A percentile compares a stretch with the other conserved stretches of the same genome.
These are phyloP conservation scores for Sclerodermus sp. DNA, from an alignment of 2,888 invertebrate species.

Conservation along the genomic window DNA sequence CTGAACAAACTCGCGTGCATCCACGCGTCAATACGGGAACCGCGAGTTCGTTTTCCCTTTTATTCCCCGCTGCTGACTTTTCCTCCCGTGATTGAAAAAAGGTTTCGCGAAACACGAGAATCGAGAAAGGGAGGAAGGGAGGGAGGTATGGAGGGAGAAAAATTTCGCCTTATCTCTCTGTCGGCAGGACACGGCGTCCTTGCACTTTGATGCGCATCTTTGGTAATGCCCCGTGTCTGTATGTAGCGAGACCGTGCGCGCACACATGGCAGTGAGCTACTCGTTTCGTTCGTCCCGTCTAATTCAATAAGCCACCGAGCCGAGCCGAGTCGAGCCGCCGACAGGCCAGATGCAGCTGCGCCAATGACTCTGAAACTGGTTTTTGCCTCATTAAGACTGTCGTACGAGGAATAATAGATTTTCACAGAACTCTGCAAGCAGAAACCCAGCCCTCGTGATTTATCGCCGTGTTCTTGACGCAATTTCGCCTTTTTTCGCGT, in stretches of 20 bases:
- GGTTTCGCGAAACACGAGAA: too few relatives aligned
- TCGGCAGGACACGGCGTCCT: too few relatives aligned
- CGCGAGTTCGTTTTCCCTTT: too few relatives aligned
- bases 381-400: slow-evolving; percentile 37
- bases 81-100: too few relatives aligned
- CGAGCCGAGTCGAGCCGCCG: slow-evolving; percentile 15
- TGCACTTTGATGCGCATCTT: background rate
- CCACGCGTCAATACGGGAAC: slow-evolving; percentile 2
- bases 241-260: background rate
- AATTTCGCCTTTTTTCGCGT: slow-evolving; percentile 21
- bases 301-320: slow-evolving; percentile 37
- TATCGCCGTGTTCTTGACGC: slow-evolving; percentile 20
- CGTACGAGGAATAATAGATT: slow-evolving; percentile 43
- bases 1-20: slow-evolving; percentile 40
- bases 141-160: too few relatives aligned
- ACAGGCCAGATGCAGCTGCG: slow-evolving; percentile 37
- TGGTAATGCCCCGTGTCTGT: background rate
- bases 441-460: slow-evolving; percentile 27
- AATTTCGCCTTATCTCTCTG: too few relatives aligned
- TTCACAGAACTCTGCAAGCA: slow-evolving; percentile 36
- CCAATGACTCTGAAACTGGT: slow-evolving; percentile 26
- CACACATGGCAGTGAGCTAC: slow-evolving; percentile 15
- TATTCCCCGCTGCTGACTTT: background rate
- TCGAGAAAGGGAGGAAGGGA: too few relatives aligned
- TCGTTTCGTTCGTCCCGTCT: slow-evolving; percentile 28